Base-by-base conservation (phyloP, 2,797 vertebrate species). In the Euthynnus affinis region DNA sequence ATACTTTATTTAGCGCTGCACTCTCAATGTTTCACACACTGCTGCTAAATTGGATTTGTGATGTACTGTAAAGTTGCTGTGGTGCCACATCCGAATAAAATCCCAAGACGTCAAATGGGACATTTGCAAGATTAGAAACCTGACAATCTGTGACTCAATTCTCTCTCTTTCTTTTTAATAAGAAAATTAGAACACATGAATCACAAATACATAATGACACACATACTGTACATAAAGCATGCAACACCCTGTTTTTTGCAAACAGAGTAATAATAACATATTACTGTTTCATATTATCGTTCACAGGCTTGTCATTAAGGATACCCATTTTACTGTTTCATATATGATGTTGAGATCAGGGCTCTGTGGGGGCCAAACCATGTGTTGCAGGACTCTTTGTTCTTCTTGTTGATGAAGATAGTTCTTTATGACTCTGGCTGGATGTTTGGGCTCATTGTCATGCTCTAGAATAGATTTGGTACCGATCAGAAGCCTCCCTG, bases 41-140 rank as follows among this genome's bases (percentile, higher is more conserved):
- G 25, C 53, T 57, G 68, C 69, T 42, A 40, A 81, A 81, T 60
- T 55, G 49, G 60, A 74, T 76, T 85, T 70, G 44, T 5, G 46
- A 25, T 61, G 32, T 53, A 67, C 65, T 61, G 49, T 72, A 60
- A 7, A 81, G 59, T 58, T 34, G 6, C 32, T 29, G 4, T 14
- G 7, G 20, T 63, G 29, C 46, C 67, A 37, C n/a, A 17, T 77
- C 10, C 51, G 42, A 69, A 14, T 34, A 23, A 62, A 78, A 71
- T 3, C 64, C 25, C 0, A 5, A n/a, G 37, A 65, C 15, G 7
- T 53, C 60, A 58, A 64, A 69, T 25, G 53, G n/a, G 29, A 18
- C 49, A 56, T 70, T 51, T 15, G 44, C 5, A 3, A 44, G 52
- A 68, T 29, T 7, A 40, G 3, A 48, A 8, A n/a, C 6, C 25